A percentile compares a stretch with the other conserved stretches of the same genome.
Evolutionary conservation across 2,113 vertebrate species (phyloP).

Genomic region (Dromiciops gliroides): DNA sequence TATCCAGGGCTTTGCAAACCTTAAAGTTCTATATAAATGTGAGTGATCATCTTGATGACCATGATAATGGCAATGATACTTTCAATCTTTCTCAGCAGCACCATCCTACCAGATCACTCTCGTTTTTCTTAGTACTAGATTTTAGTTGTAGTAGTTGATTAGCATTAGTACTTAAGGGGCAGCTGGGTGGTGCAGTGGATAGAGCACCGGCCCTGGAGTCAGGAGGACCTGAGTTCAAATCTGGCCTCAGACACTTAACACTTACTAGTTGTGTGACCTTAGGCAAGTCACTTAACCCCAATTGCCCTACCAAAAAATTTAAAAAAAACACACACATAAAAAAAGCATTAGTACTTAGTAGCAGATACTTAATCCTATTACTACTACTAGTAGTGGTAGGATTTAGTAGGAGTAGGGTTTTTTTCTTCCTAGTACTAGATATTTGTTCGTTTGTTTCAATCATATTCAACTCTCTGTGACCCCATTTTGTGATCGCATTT

Average conservation of each 20-base stretch:
- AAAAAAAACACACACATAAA: too few species aligned
- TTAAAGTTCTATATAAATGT: neutral
- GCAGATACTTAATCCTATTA: neutral
- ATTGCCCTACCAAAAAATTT: too few species aligned
- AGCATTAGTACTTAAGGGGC: too few species aligned
- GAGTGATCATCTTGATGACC: neutral
- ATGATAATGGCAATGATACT: neutral
- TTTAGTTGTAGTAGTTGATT: neutral
- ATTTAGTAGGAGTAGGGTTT: neutral
- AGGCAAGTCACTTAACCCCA: too few species aligned
- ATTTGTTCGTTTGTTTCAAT: too few species aligned
- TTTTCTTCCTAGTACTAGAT: neutral
- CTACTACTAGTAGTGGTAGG: neutral
- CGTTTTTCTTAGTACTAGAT: neutral
- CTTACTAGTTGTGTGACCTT: too few species aligned
- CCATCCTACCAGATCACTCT: conserved; percentile 2
- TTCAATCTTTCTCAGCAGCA: neutral
- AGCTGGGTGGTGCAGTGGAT: too few species aligned
- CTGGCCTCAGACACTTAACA: too few species aligned
- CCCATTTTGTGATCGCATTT: too few species aligned
- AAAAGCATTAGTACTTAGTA: neutral
- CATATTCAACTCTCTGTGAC: too few species aligned
- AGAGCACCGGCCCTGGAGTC: too few species aligned
- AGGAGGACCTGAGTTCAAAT: too few species aligned
- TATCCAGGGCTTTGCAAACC: neutral